Base-by-base conservation (phyloP, 64 coral and sea anemone species). In the Montipora foliosa region DNA sequence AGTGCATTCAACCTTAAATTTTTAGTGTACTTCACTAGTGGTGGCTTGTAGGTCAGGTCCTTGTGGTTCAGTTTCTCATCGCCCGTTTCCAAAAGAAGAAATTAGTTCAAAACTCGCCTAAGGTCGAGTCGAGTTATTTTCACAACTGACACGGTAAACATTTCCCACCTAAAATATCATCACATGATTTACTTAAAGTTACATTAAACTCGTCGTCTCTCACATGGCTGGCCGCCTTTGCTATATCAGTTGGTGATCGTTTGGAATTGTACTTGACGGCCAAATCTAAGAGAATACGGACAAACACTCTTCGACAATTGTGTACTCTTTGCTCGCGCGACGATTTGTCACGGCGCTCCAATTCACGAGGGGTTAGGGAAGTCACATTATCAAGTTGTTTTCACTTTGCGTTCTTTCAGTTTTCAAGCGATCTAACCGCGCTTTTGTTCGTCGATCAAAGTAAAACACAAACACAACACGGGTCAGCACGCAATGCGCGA, bases 291-390 rank as follows among this genome's bases (percentile, higher is more conserved):
- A 50, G 66, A 86, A 72, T 50, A 67, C 82, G 47, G 44, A 47
- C 82, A 86, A 86, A 86, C 19, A 86, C 47, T 47, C 62, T 86
- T 85, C 60, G 62, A 67, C 45, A 86, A 72, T 86, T 86, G 82
- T 86, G 82, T 86, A 72, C 82, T 50, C 45, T 86, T 21, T 46
- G 17, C 17, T 45, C 82, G 16, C 5, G 80, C 17, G 64, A 67
- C 59, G 61, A 82, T 82, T 82, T 55, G 47, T 84, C 67, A 58
- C 37, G 44, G 13, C 13, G 7, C 37, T 16, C 29, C 25, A 67
- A 46, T 16, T 71, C 46, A 49, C 45, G 29, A 24, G 13, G 15
- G 59, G 44, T 84, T 48, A 15, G 44, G 10, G 53, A 45, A 47
- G 61, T 15, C 47, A 84, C 59, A 47, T 16, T 59, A 84, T 47